These are phyloP conservation scores for Nomada ruficornis DNA, from an alignment of 2,888 invertebrate genomes.

Conservation along the genomic window DNA sequence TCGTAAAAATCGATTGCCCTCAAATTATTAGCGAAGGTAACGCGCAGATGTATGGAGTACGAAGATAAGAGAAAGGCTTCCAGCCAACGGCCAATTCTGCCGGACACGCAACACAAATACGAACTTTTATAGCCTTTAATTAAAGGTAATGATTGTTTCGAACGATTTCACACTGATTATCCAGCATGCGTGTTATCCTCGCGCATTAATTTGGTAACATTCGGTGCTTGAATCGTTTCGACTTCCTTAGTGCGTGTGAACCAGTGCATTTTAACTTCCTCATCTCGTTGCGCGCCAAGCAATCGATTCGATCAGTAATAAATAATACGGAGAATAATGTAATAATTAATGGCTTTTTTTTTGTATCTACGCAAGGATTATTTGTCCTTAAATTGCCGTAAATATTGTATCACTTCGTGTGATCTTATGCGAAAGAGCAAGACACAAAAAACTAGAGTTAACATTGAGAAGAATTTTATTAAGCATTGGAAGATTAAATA, in stretches of 20 bases:
- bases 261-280: neutral
- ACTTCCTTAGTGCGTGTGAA: constrained; percentile 13
- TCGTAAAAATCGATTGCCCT: constrained; percentile 39
- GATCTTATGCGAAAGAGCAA: neutral
- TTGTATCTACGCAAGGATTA: neutral
- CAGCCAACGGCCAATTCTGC: neutral
- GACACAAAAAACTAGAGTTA: too few species aligned
- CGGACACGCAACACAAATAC: neutral
- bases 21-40: constrained; percentile 43
- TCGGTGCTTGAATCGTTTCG: constrained; percentile 1
- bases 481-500: too few species aligned
- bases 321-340: neutral
- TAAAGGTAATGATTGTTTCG: constrained; percentile 26
- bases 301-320: neutral
- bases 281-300: too few species aligned
- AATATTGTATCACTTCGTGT: neutral
- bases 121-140: constrained; percentile 15
- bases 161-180: constrained; percentile 18
- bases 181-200: neutral
- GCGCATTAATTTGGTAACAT: constrained; percentile 6
- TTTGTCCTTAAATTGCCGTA: too few species aligned
- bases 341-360: neutral
- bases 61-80: constrained; percentile 13
- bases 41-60: constrained; percentile 21
- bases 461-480: too few species aligned